Percentiles rank a stretch among this genome's conserved stretches.
Conservation (phyloP, 2,113 vertebrate species). For the Rhabdornis inornatus region DNA sequence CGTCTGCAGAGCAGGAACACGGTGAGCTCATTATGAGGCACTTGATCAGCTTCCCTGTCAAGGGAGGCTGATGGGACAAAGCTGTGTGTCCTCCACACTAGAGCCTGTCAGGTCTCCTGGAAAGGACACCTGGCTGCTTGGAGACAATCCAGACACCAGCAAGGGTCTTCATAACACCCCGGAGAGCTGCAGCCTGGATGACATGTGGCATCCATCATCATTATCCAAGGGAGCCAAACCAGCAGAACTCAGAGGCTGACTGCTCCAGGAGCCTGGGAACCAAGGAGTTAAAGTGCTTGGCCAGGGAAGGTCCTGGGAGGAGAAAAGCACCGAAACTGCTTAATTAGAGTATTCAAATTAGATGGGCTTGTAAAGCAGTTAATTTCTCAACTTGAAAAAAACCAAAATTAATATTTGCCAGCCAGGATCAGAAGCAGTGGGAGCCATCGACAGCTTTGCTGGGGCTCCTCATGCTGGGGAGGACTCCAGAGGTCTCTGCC, state of each 20-base stretch:
- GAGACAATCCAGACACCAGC: background rate
- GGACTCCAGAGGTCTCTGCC: background rate
- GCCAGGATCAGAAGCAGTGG: background rate
- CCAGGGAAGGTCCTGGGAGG: background rate
- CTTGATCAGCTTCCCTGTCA: background rate
- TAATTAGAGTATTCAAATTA: background rate
- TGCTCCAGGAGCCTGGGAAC: background rate
- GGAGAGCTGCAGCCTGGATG: background rate
- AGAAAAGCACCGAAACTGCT: background rate
- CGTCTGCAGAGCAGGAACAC: background rate
- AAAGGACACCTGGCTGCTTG: background rate
- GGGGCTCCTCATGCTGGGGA: background rate
- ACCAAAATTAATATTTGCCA: background rate
- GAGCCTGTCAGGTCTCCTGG: background rate
- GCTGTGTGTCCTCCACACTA: background rate
- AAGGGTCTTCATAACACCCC: background rate
- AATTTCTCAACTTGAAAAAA: background rate
- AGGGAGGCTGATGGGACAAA: background rate
- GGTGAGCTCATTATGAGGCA: background rate
- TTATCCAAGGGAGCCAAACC: background rate
- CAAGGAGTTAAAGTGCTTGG: background rate
- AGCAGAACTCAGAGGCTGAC: background rate
- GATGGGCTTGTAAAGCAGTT: background rate
- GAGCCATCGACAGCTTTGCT: accelerated
- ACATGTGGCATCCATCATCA: background rate